Evolutionary conservation across 2,113 vertebrate genomes (phyloP).

Genomic region (Urocitellus parryii): DNA sequence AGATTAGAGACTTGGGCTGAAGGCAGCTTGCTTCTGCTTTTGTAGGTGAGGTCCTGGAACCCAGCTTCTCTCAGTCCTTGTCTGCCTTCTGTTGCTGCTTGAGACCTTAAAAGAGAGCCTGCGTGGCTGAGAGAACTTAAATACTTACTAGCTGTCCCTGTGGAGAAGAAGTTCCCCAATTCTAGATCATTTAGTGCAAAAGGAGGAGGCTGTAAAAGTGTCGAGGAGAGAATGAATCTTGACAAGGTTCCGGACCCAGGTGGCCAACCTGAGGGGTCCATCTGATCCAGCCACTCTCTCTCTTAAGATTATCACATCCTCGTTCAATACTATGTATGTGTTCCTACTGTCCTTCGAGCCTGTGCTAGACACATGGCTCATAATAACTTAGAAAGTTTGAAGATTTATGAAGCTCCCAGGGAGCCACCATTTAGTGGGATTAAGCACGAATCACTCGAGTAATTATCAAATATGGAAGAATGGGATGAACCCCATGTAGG

Average conservation of each 20-base stretch:
- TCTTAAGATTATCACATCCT: not conserved
- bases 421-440: not conserved
- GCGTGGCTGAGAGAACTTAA: not conserved
- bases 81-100: not conserved
- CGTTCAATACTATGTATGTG: not conserved
- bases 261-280: not conserved
- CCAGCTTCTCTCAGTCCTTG: fast-evolving
- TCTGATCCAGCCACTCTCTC: not conserved
- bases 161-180: not conserved
- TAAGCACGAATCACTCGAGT: not conserved
- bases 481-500: not conserved
- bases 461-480: not conserved
- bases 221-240: not conserved
- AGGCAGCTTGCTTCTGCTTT: not conserved
- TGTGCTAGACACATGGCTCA: not conserved
- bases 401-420: not conserved
- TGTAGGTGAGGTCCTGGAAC: not conserved
- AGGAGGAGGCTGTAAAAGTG: not conserved
- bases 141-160: not conserved
- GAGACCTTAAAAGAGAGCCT: not conserved
- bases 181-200: not conserved
- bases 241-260: not conserved
- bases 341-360: not conserved
- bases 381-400: not conserved
- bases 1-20: not conserved